These are phyloP conservation scores for Sycobia sp. DNA, from an alignment of 1,140 invertebrate genomes.

Conservation along the genomic window DNA sequence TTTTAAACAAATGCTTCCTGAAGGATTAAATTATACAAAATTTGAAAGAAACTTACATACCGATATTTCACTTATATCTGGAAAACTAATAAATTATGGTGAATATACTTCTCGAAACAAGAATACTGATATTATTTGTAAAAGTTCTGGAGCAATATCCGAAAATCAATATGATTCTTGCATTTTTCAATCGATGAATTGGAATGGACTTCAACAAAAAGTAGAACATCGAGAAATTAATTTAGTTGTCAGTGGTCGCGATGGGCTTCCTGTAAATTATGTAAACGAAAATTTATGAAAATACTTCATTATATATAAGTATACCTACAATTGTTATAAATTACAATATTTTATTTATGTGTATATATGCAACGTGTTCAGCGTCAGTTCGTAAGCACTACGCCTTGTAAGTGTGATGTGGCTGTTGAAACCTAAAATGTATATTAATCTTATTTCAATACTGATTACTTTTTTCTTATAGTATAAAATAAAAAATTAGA, in stretches of 20 bases:
- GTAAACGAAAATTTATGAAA: constrained; percentile 49
- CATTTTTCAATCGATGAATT: constrained; percentile 69
- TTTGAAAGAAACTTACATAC: constrained; percentile 52
- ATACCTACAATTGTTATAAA: background rate
- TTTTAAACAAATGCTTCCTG: constrained; percentile 76
- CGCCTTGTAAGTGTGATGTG: too few species aligned
- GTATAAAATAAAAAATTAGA: too few species aligned
- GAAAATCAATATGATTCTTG: constrained; percentile 63
- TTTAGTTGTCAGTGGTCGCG: constrained; percentile 67
- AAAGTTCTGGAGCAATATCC: constrained; percentile 53
- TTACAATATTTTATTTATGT: background rate
- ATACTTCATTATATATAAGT: constrained; percentile 28
- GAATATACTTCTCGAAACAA: constrained; percentile 40
- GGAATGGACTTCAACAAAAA: constrained; percentile 77
- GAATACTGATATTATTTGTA: constrained; percentile 50
- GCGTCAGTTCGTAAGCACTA: too few species aligned
- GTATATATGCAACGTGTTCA: background rate
- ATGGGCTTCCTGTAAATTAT: constrained; percentile 67
- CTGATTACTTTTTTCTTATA: too few species aligned
- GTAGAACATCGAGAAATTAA: constrained; percentile 70
- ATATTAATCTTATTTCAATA: too few species aligned
- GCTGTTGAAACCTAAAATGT: too few species aligned
- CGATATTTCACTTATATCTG: constrained; percentile 75
- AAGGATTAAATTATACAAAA: constrained; percentile 63
- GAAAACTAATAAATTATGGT: constrained; percentile 63